Base-by-base conservation (phyloP, 2,113 vertebrate species). In the Paralichthys olivaceus region DNA sequence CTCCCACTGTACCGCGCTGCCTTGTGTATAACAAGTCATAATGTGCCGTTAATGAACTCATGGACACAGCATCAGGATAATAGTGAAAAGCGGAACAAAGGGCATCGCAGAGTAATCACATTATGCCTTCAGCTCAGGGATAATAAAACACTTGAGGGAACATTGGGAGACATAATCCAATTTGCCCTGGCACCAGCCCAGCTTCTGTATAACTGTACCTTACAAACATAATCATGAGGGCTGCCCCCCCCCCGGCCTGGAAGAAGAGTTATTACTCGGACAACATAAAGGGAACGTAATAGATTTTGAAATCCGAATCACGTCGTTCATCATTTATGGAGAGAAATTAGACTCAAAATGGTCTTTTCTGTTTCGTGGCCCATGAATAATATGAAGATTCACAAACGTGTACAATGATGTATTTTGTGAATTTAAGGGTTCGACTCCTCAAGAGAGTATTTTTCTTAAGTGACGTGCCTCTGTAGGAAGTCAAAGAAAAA, bases 81-180 rank as follows among this genome's bases (percentile, higher is more conserved):
- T 85, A 88, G 84, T 79, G 84, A 37, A 57, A 20, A 57, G 22
- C 72, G 73, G 75, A 92, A 90, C 84, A 92, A 89, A 90, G 89
- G 86, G 82, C 92, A 93, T 90, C 87, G 83, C 79, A 83, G 81
- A 83, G 82, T 91, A 94, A 93, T 93, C 90, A 92, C 87, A 91
- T 91, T 93, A 92, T 81, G 84, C 88, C 89, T 90, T 79, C 85
- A 87, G 86, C 90, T 74, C 74, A 79, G 79, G 81, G 84, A 91
- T 89, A 92, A 92, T 92, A 92, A 90, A 92, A 90, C 79, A 81
- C 84, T 89, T 84, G 80, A 66, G 81, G 67, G 76, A 91, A 92
- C 85, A 81, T 69, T 81, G 87, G 86, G 83, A 70, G 82, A 83
- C 74, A n/a, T 92, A 90, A 94, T 94, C 91, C 85, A 93, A 92